phyloP scores from a whole-genome alignment of 2,113 vertebrate species.

The Anseranas semipalmata region DNA sequence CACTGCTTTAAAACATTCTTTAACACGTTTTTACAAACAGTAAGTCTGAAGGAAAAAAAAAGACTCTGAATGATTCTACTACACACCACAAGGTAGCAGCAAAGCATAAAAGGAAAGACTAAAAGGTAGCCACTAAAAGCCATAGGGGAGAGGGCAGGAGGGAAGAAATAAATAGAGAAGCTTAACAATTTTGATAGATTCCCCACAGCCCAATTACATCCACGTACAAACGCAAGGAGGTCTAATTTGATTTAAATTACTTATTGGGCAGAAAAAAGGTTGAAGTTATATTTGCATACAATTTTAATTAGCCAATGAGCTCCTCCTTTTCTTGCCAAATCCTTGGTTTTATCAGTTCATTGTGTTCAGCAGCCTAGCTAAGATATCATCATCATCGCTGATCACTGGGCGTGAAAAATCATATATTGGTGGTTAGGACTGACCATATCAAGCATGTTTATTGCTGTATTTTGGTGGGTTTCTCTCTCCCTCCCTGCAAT shows the following conservation, averaged over 20 bases:
- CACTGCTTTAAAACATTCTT: not conserved
- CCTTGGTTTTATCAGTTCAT: not conserved
- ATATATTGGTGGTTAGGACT: not conserved
- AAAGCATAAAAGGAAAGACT: slow-evolving; percentile 26
- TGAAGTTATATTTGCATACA: not conserved
- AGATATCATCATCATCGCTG: not conserved
- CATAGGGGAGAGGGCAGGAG: not conserved
- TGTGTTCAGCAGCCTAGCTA: not conserved
- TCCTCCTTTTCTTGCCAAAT: not conserved
- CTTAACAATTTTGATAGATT: not conserved
- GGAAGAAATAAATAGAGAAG: not conserved
- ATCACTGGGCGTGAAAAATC: not conserved
- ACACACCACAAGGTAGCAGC: slow-evolving; percentile 45
- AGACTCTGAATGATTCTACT: not conserved
- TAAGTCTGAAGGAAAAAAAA: not conserved
- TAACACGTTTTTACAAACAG: not conserved
- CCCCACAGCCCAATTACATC: not conserved
- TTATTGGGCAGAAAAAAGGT: not conserved
- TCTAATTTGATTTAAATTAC: not conserved
- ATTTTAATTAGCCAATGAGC: not conserved
- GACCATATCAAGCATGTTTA: not conserved
- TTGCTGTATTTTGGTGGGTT: not conserved
- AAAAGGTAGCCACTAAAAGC: not conserved
- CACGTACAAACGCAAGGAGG: not conserved
- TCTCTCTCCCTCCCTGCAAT: rapidly evolving